Conservation (phyloP, 23 tunicate species). For the Pegea sp. region DNA sequence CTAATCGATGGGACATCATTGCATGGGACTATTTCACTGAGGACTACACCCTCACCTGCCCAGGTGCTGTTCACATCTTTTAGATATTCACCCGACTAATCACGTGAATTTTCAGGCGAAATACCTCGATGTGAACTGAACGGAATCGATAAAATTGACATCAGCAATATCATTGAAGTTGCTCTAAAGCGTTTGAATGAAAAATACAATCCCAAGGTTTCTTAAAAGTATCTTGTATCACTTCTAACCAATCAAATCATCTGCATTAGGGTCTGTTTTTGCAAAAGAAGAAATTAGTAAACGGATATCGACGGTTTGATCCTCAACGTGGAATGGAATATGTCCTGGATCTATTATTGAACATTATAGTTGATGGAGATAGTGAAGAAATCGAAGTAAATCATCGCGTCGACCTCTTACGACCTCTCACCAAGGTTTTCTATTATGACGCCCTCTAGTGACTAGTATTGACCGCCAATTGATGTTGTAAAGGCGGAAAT, state of each 20-base stretch:
- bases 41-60: slow-evolving; percentile 92
- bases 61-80: slow-evolving; percentile 15
- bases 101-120: slow-evolving; percentile 31
- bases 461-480: neutral
- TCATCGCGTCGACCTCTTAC: slow-evolving; percentile 83
- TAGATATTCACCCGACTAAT: neutral
- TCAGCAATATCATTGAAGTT: slow-evolving; percentile 63
- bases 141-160: slow-evolving; percentile 84
- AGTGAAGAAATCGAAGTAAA: slow-evolving; percentile 44
- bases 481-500: slow-evolving; percentile 49
- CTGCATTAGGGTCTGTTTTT: slow-evolving; percentile 33
- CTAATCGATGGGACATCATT: slow-evolving; percentile 91
- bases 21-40: slow-evolving; percentile 98
- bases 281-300: slow-evolving; percentile 69
- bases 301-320: slow-evolving; percentile 92
- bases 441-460: neutral
- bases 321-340: slow-evolving; percentile 99
- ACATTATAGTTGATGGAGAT: slow-evolving; percentile 37
- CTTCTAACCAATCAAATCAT: neutral
- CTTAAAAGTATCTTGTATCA: neutral
- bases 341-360: slow-evolving; percentile 65
- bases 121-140: slow-evolving; percentile 84
- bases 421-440: slow-evolving; percentile 60
- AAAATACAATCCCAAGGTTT: slow-evolving; percentile 67
- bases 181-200: slow-evolving; percentile 86